Conservation (phyloP, 2,888 invertebrate genomes). For the Thymelicus lineola region DNA sequence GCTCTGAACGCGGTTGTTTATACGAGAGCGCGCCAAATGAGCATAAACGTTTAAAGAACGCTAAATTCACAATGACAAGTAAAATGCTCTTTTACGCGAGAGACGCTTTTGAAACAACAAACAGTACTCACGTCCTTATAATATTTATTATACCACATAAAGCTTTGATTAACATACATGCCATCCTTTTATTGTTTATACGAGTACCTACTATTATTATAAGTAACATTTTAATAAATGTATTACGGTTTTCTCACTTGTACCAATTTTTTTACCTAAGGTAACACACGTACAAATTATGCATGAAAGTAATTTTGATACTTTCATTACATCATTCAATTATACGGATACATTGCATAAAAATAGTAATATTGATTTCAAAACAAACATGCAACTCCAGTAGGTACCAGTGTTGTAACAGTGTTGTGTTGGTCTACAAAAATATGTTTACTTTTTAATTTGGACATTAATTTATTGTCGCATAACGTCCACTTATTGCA, state of each 20-base stretch:
- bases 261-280: background rate
- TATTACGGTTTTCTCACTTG: background rate
- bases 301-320: background rate
- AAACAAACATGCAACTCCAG: conserved; percentile 18
- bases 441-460: conserved; percentile 72
- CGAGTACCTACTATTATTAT: too few relatives aligned
- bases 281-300: background rate
- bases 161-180: background rate
- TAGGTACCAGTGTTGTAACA: conserved; percentile 50
- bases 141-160: conserved; percentile 40
- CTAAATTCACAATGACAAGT: conserved; percentile 72
- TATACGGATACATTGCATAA: conserved; percentile 27
- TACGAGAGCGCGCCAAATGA: conserved; percentile 70
- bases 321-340: background rate
- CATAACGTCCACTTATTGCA: conserved; percentile 75
- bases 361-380: conserved; percentile 32
- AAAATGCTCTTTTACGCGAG: conserved; percentile 73
- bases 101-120: conserved; percentile 51
- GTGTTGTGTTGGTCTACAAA: conserved; percentile 50
- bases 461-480: conserved; percentile 78
- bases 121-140: conserved; percentile 44
- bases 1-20: conserved; percentile 59
- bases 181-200: too few relatives aligned
- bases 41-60: conserved; percentile 71
- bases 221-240: background rate